Percentiles rank a stretch among this genome's conserved stretches.
Conservation (phyloP, 2,113 vertebrate genomes). For the Neomonachus schauinslandi region DNA sequence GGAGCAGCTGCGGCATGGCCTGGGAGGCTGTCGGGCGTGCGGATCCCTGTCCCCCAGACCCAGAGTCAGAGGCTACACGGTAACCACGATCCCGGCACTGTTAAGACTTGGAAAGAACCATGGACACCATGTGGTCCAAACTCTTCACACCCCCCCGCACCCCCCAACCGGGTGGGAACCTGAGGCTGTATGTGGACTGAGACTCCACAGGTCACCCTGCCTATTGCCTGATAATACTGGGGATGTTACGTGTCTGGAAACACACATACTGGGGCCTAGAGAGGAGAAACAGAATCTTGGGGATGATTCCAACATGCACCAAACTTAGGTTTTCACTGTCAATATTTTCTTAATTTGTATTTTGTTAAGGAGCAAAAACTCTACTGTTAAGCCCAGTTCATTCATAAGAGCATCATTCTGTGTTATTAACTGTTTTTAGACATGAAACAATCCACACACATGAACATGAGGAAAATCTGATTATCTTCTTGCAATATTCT, state of each 20-base stretch:
- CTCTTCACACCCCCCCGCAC: neutral
- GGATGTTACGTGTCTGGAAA: neutral
- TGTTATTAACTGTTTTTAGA: neutral
- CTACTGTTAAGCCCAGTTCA: neutral
- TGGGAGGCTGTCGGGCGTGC: too few relatives aligned
- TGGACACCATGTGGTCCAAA: neutral
- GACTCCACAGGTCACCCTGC: neutral
- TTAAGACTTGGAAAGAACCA: neutral
- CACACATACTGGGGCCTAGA: neutral
- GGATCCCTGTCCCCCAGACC: neutral
- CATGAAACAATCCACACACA: neutral
- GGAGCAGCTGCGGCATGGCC: neutral
- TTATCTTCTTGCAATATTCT: neutral
- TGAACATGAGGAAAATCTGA: neutral
- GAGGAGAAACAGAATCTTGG: neutral
- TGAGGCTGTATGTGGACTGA: neutral
- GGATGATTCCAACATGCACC: neutral
- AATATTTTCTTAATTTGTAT: neutral
- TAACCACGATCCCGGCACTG: neutral
- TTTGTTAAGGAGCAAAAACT: neutral
- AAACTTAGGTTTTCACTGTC: neutral
- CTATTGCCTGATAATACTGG: neutral
- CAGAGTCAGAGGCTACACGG: neutral
- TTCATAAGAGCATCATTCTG: neutral
- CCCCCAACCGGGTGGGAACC: neutral